Evolutionary conservation across 2,888 invertebrate genomes (phyloP).

Genomic region (Orthosia gracilis): DNA sequence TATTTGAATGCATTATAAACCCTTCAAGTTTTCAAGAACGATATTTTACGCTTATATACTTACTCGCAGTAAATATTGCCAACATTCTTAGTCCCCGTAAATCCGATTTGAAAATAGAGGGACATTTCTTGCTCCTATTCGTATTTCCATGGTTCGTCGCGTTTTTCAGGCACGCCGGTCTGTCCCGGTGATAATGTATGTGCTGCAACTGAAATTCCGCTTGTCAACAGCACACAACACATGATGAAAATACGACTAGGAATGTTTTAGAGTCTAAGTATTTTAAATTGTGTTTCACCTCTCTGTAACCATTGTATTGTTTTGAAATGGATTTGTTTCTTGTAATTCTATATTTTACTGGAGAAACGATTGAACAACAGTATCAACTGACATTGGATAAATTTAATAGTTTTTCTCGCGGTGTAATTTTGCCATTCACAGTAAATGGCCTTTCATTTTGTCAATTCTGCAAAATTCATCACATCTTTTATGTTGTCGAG

Average conservation of each 20-base stretch:
- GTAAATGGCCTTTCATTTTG: no score
- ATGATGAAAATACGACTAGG: conserved; percentile 44
- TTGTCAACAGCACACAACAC: conserved; percentile 41
- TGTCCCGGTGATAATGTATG: conserved; percentile 51
- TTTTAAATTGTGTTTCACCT: conserved; percentile 29
- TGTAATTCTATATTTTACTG: not conserved
- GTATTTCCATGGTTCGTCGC: conserved; percentile 30
- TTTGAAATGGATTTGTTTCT: not conserved
- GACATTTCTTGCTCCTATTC: conserved; percentile 21
- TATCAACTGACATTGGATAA: not conserved
- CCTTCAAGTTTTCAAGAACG: not conserved
- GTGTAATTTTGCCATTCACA: no score
- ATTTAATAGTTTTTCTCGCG: no score
- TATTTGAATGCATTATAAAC: not conserved
- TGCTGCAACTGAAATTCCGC: conserved; percentile 46
- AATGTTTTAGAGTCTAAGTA: conserved; percentile 5
- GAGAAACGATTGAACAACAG: no score
- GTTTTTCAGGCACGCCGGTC: conserved; percentile 43
- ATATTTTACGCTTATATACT: not conserved
- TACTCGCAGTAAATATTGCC: conserved; percentile 25
- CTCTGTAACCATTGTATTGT: not conserved
- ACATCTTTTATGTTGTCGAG: no score
- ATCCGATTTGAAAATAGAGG: conserved; percentile 40
- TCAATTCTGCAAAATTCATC: no score
- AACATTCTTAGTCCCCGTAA: conserved; percentile 17